Conservation (phyloP, 2,797 vertebrate genomes). For the Enteromius treurensis region DNA sequence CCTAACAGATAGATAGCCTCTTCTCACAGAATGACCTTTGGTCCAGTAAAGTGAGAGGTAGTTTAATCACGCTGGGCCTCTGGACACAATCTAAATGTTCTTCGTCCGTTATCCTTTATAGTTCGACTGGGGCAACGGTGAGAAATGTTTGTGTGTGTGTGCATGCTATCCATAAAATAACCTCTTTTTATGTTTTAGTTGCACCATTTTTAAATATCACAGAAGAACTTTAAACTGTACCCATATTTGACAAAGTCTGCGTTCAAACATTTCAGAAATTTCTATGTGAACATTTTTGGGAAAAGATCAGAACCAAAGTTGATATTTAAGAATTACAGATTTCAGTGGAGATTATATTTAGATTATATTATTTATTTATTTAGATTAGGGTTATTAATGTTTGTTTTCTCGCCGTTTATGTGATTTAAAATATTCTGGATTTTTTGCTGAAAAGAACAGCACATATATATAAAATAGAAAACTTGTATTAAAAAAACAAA, state of each 20-base stretch:
- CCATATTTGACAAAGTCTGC: neutral
- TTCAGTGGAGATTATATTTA: neutral
- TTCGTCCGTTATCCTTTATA: constrained; percentile 46
- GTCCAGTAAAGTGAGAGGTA: constrained; percentile 67
- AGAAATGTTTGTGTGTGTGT: constrained; percentile 15
- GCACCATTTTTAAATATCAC: neutral
- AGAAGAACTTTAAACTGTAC: neutral
- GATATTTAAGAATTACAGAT: neutral
- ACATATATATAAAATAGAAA: neutral
- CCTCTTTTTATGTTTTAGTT: constrained; percentile 57
- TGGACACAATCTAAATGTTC: constrained; percentile 42
- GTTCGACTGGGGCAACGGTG: neutral
- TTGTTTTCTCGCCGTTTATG: neutral
- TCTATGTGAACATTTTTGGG: neutral
- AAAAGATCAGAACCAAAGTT: neutral
- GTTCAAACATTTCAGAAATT: neutral
- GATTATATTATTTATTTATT: too few relatives aligned
- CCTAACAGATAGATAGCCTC: constrained; percentile 70
- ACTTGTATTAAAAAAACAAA: neutral
- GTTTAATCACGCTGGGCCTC: constrained; percentile 57
- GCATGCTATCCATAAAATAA: neutral
- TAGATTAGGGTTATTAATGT: neutral
- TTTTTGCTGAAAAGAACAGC: neutral
- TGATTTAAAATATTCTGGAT: neutral
- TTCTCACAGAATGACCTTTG: constrained; percentile 53